Conservation (phyloP, 2,888 invertebrate species). For the Drosophila pegasa region DNA sequence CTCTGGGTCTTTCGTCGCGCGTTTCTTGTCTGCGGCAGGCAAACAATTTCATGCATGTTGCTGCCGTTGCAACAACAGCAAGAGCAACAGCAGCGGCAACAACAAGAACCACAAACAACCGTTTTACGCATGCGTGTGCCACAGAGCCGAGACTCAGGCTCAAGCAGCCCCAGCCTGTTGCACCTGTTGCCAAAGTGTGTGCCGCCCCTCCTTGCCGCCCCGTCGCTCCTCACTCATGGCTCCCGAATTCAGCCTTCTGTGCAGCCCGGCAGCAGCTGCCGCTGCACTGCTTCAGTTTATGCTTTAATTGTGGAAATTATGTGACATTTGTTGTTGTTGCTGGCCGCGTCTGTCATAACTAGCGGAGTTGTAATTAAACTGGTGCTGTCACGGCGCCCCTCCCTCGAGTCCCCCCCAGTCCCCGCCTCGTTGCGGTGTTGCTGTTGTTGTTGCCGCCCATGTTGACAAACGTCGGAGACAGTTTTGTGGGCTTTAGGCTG, state of each 20-base stretch:
- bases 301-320: constrained; percentile 79
- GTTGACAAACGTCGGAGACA: constrained; percentile 47
- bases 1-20: constrained; percentile 28
- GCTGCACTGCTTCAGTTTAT: constrained; percentile 69
- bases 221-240: not conserved
- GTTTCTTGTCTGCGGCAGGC: constrained; percentile 34
- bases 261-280: constrained; percentile 24
- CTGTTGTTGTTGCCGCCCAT: constrained; percentile 57
- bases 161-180: constrained; percentile 47
- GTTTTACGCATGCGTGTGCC: constrained; percentile 80
- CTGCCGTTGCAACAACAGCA: constrained; percentile 59
- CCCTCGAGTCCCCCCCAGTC: not conserved
- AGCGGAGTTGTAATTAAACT: constrained; percentile 76
- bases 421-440: constrained; percentile 38
- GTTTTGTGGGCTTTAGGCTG: constrained; percentile 72
- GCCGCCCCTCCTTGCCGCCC: not conserved
- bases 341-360: constrained; percentile 73
- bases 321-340: constrained; percentile 66
- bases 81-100: constrained; percentile 30
- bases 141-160: constrained; percentile 32
- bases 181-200: constrained; percentile 61
- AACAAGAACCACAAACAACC: constrained; percentile 57
- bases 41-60: constrained; percentile 75
- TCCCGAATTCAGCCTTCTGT: constrained; percentile 5
- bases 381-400: constrained; percentile 37